phyloP scores from a whole-genome alignment of 2,888 invertebrate genomes.

The Stratiomys singularior region DNA sequence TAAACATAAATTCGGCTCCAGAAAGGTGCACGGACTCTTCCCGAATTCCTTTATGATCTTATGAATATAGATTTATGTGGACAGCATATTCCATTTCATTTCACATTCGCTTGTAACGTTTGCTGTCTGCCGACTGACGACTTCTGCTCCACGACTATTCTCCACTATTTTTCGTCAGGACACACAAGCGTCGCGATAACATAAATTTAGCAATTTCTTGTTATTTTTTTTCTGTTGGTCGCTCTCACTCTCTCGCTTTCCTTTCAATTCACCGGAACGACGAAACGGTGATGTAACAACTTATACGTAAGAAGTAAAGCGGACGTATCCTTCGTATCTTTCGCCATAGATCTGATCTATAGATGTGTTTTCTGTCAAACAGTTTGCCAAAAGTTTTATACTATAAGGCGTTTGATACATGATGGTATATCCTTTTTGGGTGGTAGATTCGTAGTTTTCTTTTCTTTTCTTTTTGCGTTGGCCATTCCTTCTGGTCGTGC shows the following conservation, averaged over 20 bases:
- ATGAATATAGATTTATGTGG: not conserved
- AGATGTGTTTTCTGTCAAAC: constrained; percentile 39
- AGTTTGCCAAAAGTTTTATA: constrained; percentile 32
- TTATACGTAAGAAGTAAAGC: too few species aligned
- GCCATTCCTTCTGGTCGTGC: not conserved
- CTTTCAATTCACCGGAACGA: not conserved
- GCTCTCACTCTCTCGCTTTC: too few species aligned
- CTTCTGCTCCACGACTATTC: not conserved
- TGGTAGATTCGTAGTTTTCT: too few species aligned
- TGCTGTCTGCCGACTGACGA: too few species aligned
- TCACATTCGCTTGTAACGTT: not conserved
- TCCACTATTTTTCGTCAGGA: not conserved
- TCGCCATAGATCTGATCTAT: constrained; percentile 36
- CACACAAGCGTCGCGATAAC: constrained; percentile 33
- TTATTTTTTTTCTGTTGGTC: not conserved
- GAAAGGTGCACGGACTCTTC: not conserved
- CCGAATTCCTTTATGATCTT: not conserved
- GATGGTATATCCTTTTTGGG: too few species aligned
- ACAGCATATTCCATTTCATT: not conserved
- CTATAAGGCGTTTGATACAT: constrained; percentile 13
- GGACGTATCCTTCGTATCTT: constrained; percentile 2
- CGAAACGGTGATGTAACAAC: constrained; percentile 13
- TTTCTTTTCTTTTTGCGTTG: not conserved
- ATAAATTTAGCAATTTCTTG: constrained; percentile 25
- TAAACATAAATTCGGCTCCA: constrained; percentile 30